phyloP scores from a whole-genome alignment of 1,140 invertebrate species.

The Caenorhabditis briggsae region DNA sequence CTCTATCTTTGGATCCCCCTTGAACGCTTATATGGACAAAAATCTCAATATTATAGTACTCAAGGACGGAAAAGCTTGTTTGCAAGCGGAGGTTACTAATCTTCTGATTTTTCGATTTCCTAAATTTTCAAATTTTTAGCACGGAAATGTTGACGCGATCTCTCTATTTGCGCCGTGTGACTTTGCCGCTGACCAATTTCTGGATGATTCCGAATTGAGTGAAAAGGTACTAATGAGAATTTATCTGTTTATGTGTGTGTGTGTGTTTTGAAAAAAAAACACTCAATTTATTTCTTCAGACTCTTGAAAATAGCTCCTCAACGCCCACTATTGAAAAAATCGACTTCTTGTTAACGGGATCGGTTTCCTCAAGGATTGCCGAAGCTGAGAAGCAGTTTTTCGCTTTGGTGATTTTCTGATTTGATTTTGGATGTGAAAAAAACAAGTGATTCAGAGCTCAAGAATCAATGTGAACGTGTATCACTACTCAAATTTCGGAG shows the following conservation, averaged over 20 bases:
- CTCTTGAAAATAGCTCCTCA: background rate
- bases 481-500: conserved; percentile 50
- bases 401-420: conserved; percentile 33
- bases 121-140: background rate
- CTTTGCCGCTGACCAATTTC: conserved; percentile 47
- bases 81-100: conserved; percentile 34
- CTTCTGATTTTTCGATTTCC: background rate
- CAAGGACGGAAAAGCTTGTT: conserved; percentile 34
- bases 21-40: conserved; percentile 44
- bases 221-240: conserved; percentile 44
- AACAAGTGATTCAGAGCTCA: conserved; percentile 29
- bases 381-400: conserved; percentile 50
- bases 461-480: conserved; percentile 37
- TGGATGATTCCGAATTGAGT: conserved; percentile 12
- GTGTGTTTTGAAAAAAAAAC: background rate
- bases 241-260: background rate
- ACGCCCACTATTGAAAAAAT: conserved; percentile 14
- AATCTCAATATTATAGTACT: conserved; percentile 42
- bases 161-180: conserved; percentile 55
- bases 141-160: conserved; percentile 59
- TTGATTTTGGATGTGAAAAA: background rate
- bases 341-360: conserved; percentile 31
- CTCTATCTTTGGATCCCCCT: conserved; percentile 49
- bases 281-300: conserved; percentile 49
- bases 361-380: conserved; percentile 11